Evolutionary conservation across 2,113 vertebrate species (phyloP), one percentile per base, ranked within the genome.

Genomic region (Gasterosteus nipponicus): DNA sequence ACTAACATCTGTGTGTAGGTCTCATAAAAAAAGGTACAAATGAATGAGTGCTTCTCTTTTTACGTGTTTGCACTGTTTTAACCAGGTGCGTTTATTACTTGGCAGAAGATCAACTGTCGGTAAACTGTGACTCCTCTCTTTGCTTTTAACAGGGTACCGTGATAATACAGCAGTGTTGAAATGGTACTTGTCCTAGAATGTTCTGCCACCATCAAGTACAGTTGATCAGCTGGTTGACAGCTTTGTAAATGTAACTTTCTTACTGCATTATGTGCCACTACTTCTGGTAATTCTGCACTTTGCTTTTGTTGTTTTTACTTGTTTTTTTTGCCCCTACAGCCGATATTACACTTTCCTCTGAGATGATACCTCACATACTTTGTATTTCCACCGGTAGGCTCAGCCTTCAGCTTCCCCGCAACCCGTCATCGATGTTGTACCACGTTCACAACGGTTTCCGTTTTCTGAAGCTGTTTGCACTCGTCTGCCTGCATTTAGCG

Each of bases 221-320:
- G 74, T 72, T 68, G 61, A 53, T 68, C 54, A 38, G 67, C 69
- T 78, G 63, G 29, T 86, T 59, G 72, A 69, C 54, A 61, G 71
- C 68, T 81, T 71, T 75, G 62, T 80, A 73, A 88, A 88, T 89
- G 82, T 87, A 77, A 83, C 72, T 63, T 75, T 60, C 10, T 54
- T 63, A 41, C 59, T 77, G 78, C 77, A 54, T 82, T 77, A 73
- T 66, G 78, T 84, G 88, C 76, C 79, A 91, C 83, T 84, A 81
- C 73, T 77, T 83, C 73, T 84, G 69, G 62, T 87, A 78, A 86
- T 88, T 88, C 68, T 26, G 80, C 86, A 91, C 86, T 91, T 89
- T 82, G 71, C 73, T 70, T 82, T 69, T 81, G 29, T 77, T 16
- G 15, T 78, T 76, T 76, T 62, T 68, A 47, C 35, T 65, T 69